Percentiles rank a stretch among this genome's conserved stretches.
Evolutionary conservation across 1,140 invertebrate species (phyloP).

Genomic region (Nylanderia fulva): DNA sequence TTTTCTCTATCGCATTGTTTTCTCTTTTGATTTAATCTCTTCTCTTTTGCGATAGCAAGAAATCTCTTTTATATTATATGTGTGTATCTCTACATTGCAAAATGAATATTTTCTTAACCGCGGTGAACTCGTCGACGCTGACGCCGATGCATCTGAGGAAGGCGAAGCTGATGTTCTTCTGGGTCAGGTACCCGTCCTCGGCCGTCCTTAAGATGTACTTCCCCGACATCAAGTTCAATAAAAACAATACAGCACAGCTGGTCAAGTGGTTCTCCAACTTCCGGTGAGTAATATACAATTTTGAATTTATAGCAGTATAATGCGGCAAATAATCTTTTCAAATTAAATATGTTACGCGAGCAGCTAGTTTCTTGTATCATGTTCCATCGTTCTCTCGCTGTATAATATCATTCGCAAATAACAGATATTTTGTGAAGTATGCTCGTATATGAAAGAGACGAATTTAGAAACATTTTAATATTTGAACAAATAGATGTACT

Average conservation of each 20-base stretch:
- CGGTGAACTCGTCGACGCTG: slow-evolving; percentile 96
- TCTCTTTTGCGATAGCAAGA: background rate
- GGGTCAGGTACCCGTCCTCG: slow-evolving; percentile 99
- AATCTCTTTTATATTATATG: background rate
- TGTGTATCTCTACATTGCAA: slow-evolving; percentile 35
- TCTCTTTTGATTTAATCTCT: background rate
- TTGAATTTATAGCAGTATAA: slow-evolving; percentile 45
- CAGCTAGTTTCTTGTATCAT: background rate
- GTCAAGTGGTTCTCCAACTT: slow-evolving; percentile 99
- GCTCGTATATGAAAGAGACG: background rate
- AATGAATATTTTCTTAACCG: slow-evolving; percentile 90
- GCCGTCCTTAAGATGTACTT: slow-evolving; percentile 99
- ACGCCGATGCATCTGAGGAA: slow-evolving; percentile 99
- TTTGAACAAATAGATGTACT: background rate
- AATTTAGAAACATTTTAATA: background rate
- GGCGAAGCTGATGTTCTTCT: slow-evolving; percentile 99
- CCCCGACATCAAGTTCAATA: slow-evolving; percentile 99
- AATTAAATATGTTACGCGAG: background rate
- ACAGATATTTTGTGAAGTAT: background rate
- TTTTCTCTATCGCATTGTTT: background rate
- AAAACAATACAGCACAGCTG: slow-evolving; percentile 99
- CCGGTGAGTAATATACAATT: slow-evolving; percentile 90
- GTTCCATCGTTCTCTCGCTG: background rate
- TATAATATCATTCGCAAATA: background rate
- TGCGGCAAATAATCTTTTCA: background rate